Evolutionary conservation across 2,797 vertebrate species (phyloP).

Genomic region (Eulemur mongoz): DNA sequence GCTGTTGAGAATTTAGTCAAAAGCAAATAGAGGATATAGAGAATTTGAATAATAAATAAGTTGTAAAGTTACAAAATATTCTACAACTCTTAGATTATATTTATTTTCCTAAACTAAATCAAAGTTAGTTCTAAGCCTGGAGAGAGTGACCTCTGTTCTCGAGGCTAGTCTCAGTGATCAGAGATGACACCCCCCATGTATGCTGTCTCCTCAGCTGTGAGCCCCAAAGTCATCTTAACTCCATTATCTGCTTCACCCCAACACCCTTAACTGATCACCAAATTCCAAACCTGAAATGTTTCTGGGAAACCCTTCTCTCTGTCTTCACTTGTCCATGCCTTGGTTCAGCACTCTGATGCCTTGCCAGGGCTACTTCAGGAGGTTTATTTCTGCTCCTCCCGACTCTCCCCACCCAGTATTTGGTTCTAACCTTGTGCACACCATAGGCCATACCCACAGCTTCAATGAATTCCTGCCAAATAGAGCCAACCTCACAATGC

Average conservation of each 20-base stretch:
- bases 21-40: neutral
- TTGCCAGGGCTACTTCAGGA: neutral
- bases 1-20: neutral
- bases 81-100: neutral
- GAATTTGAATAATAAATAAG: neutral
- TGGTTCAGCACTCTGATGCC: neutral
- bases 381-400: neutral
- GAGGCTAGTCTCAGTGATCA: neutral
- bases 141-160: neutral
- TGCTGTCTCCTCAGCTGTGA: neutral
- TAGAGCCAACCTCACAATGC: neutral
- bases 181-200: neutral
- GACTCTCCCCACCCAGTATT: neutral
- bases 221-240: neutral
- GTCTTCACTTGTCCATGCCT: neutral
- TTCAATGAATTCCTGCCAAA: neutral
- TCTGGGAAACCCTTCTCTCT: neutral
- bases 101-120: slow-evolving; percentile 3
- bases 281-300: neutral
- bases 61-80: neutral
- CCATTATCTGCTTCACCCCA: neutral
- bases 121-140: neutral
- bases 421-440: neutral
- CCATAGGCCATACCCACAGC: neutral
- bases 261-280: neutral